Evolutionary conservation across 2,888 invertebrate species (phyloP).

Genomic region (Romanomermis culicivorax): DNA sequence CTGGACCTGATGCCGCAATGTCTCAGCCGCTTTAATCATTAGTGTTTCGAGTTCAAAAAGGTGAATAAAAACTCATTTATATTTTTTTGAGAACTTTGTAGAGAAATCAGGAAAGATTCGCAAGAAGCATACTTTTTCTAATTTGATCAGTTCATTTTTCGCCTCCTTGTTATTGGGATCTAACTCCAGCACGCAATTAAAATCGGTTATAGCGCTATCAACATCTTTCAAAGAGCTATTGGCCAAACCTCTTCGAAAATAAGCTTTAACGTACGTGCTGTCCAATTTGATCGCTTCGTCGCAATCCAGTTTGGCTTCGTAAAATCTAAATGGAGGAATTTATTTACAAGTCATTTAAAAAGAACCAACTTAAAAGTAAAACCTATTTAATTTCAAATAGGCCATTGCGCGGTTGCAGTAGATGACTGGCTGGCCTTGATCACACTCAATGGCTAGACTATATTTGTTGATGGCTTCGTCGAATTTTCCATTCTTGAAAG

Average conservation of each 20-base stretch:
- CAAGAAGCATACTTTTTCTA: conserved; percentile 12
- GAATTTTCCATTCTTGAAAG: conserved; percentile 13
- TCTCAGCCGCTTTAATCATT: too few species aligned
- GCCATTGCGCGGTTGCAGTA: conserved; percentile 15
- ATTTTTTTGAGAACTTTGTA: too few species aligned
- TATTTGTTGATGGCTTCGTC: conserved; percentile 12
- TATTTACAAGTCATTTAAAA: not conserved
- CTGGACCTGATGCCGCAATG: too few species aligned
- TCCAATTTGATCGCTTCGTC: conserved; percentile 30
- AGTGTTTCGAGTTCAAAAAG: too few species aligned
- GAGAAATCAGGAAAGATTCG: too few species aligned
- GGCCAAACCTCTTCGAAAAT: conserved; percentile 28
- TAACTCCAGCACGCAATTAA: conserved; percentile 45
- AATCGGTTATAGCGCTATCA: conserved; percentile 48
- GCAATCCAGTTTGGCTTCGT: conserved; percentile 32
- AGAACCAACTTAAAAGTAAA: not conserved
- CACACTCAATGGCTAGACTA: conserved; percentile 10
- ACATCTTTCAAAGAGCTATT: conserved; percentile 48
- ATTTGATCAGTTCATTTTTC: conserved; percentile 37
- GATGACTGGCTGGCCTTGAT: conserved; percentile 11
- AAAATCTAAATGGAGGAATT: conserved; percentile 28
- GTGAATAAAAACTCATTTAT: too few species aligned
- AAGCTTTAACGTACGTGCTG: conserved; percentile 32
- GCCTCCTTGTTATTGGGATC: conserved; percentile 58
- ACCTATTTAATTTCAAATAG: conserved; percentile 10